Conservation (phyloP, 2,797 vertebrate genomes). For the Pagetopsis macropterus region DNA sequence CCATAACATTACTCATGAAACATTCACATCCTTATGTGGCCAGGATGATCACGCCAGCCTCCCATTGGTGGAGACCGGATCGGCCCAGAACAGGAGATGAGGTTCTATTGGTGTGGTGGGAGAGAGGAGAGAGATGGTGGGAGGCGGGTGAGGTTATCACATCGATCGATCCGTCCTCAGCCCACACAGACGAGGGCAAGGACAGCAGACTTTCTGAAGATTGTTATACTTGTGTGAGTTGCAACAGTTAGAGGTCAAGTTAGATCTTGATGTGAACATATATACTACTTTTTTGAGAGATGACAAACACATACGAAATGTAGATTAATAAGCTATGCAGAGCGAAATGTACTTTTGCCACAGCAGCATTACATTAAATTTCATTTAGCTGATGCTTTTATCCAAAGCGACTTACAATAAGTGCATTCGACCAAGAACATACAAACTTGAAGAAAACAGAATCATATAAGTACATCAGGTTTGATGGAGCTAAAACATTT, state of each 20-base stretch:
- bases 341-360: neutral
- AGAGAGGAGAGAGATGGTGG: constrained; percentile 20
- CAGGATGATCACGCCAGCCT: constrained; percentile 66
- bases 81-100: constrained; percentile 82
- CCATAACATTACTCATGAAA: constrained; percentile 83
- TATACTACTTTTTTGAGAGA: neutral
- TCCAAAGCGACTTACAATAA: too few species aligned
- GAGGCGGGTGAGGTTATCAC: constrained; percentile 46
- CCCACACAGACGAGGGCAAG: constrained; percentile 57
- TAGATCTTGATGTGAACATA: neutral
- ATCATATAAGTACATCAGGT: too few species aligned
- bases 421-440: too few species aligned
- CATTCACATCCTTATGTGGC: constrained; percentile 79
- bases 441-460: too few species aligned
- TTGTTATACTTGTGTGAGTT: neutral
- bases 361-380: too few species aligned
- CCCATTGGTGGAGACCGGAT: constrained; percentile 79
- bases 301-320: neutral
- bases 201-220: constrained; percentile 40
- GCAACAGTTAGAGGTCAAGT: constrained; percentile 1
- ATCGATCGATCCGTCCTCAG: constrained; percentile 66
- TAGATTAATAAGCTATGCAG: neutral
- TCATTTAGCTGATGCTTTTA: too few species aligned
- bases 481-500: too few species aligned
- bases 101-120: constrained; percentile 73